These are phyloP conservation scores for Psettodes erumei DNA, from an alignment of 2,113 vertebrate genomes.

Conservation along the genomic window DNA sequence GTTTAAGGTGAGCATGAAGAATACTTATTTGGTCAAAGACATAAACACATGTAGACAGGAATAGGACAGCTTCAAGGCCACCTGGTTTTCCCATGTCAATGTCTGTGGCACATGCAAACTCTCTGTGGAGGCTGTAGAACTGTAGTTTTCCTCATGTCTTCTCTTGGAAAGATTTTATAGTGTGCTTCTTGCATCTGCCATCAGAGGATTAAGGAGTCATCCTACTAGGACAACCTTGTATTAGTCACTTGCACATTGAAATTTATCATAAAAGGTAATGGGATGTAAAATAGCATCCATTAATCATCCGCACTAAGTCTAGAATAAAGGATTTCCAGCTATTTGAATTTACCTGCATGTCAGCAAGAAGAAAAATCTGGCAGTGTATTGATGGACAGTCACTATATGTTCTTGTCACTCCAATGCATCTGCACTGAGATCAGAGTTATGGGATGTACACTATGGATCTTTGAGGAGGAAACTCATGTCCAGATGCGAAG, in stretches of 20 bases:
- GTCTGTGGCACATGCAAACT: constrained; percentile 25
- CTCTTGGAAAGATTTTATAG: constrained; percentile 32
- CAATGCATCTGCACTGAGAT: neutral
- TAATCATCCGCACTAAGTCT: constrained; percentile 2
- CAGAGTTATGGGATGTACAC: neutral
- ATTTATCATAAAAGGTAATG: constrained; percentile 40
- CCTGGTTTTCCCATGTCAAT: constrained; percentile 37
- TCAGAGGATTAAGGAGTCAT: constrained; percentile 17
- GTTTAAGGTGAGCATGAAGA: constrained; percentile 16
- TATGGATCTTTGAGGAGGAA: constrained; percentile 4
- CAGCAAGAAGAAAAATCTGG: neutral
- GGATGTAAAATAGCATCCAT: constrained; percentile 32
- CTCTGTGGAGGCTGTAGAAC: constrained; percentile 48
- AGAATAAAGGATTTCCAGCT: constrained; percentile 14
- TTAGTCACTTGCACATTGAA: constrained; percentile 17
- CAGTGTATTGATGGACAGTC: neutral
- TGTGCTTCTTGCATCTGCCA: constrained; percentile 32
- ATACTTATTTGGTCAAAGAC: neutral
- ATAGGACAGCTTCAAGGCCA: constrained; percentile 23
- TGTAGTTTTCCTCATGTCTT: constrained; percentile 23
- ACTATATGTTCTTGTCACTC: constrained; percentile 3
- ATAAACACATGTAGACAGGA: constrained; percentile 14
- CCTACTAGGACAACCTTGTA: constrained; percentile 13
- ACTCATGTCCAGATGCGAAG: neutral
- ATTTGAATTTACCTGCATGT: constrained; percentile 24